phyloP scores from a whole-genome alignment of 2,888 invertebrate species.

The Tiliacea aurago region DNA sequence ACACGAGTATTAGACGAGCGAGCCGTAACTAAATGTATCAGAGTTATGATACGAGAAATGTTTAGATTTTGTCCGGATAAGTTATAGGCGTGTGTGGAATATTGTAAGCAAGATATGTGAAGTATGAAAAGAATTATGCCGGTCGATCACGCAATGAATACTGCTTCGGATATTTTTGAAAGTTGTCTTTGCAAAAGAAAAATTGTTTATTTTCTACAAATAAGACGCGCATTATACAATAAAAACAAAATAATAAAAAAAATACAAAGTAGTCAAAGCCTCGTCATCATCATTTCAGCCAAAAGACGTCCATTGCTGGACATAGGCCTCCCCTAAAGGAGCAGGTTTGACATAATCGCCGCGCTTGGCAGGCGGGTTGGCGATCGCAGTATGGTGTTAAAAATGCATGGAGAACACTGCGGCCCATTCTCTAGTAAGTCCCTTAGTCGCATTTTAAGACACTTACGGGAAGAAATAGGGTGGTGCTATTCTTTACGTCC shows the following conservation, averaged over 20 bases:
- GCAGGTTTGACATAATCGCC: no score
- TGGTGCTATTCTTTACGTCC: no score
- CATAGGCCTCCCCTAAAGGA: no score
- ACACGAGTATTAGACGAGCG: constrained; percentile 59
- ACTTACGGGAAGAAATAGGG: no score
- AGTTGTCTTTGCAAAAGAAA: not conserved
- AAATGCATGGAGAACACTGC: no score
- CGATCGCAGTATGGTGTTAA: no score
- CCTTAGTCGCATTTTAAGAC: no score
- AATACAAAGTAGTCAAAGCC: not conserved
- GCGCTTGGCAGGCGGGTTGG: no score
- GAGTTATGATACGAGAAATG: constrained; percentile 54
- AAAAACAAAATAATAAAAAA: not conserved
- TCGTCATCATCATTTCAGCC: no score
- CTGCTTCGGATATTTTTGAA: not conserved
- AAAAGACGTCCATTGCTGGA: no score
- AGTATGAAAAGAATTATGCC: not conserved
- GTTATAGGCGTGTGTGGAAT: not conserved
- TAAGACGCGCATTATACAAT: not conserved
- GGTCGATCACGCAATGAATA: not conserved
- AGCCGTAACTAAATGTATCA: constrained; percentile 65
- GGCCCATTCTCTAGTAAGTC: no score
- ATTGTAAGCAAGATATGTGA: not conserved
- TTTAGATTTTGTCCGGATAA: constrained; percentile 41
- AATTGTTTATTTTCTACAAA: no score